Evolutionary conservation across 1,140 invertebrate species (phyloP), one percentile per base, ranked within the genome.

Genomic region (Drosophila paulistorum): DNA sequence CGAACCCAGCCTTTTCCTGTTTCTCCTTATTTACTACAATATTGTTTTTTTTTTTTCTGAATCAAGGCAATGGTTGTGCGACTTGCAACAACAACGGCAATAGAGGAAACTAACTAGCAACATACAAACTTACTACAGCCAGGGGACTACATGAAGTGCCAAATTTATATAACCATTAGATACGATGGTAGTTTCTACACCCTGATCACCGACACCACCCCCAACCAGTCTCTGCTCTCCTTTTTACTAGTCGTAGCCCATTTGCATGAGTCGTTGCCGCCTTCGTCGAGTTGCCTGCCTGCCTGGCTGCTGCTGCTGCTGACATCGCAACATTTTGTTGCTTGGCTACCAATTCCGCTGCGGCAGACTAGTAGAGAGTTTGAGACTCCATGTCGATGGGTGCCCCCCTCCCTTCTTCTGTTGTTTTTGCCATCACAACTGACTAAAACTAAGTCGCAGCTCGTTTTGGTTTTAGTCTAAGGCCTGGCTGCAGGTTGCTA

Each of bases 261-360:
- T 86, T 86, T 86, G 83, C 83, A 86, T 86, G 83, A 77, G 79
- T 66, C 65, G 83, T 66, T 65, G 79, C 68, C 65, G 83, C 72
- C 72, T 62, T 76, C 74, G 51, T 54, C 59, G 42, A 64, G 35
- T 48, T 57, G 39, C 13, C 13, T 45, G 39, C 13, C 13, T 45
- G 55, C 9, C 45, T 57, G 58, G 20, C 20, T 23, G 20, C 20
- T 23, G 20, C 83, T 86, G 45, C 45, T 57, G 58, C 83, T 86
- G 84, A 89, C 83, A 86, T 81, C 76, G 83, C 84, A 86, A 86
- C 84, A 86, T 86, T 86, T 86, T 83, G 83, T 89, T 89, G 84
- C 76, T 42, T 68, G 68, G 84, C 83, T 86, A 86, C 83, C 83
- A 86, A 86, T 89, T 86, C 79, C 79, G 84, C 83, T 79, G 77